Base-by-base conservation (phyloP, 1,140 invertebrate species). In the Geopemphigus sp. region DNA sequence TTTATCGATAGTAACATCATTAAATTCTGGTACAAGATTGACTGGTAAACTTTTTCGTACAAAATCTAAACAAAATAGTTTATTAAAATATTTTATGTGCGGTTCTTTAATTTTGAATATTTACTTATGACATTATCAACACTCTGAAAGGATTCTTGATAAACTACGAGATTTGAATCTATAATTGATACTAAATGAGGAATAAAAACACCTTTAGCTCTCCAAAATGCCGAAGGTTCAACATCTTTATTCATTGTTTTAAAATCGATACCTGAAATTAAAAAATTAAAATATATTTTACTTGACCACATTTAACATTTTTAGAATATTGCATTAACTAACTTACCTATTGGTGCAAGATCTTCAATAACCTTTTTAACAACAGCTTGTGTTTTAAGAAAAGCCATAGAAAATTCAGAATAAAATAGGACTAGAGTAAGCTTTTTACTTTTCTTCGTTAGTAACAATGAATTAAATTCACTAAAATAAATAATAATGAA, bases 31-130 rank as follows among this genome's bases (percentile, higher is more conserved):
- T 53, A 95, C 90, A 82, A 96, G 84, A 84, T 92, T 92, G 83
- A 92, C 92, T 0, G 94, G 94, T 84, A 97, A 89, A 85, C 93
- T 94, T 84, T 88, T 91, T 70, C 94, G 88, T 74, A 96, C 90
- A 87, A 96, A 96, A 83, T 95, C 93, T 93, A 84, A 70, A 85
- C 85, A 83, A 82, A 80, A 81, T 39, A 81, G 12, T 70, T 66
- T 83, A 83, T 73, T 80, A 57, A 81, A 64, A 66, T 70, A 57
- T 8, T 39, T 39, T 39, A 39, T 8, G 32, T 8, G 8, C 32
- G 3, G 32, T 39, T 39, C 32, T 39, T 39, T 39, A 39, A 4
- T 39, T 39, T 39, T 8, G 32, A 8, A 47, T 50, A 50, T 53
- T 61, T 56, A 66, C 24, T 80, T 5, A 64, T 78, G 66, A 50